A percentile compares a stretch with the other conserved stretches of the same genome.
phyloP scores from a whole-genome alignment of 2,113 vertebrate species.

The Rhegmatorhina hoffmannsi region DNA sequence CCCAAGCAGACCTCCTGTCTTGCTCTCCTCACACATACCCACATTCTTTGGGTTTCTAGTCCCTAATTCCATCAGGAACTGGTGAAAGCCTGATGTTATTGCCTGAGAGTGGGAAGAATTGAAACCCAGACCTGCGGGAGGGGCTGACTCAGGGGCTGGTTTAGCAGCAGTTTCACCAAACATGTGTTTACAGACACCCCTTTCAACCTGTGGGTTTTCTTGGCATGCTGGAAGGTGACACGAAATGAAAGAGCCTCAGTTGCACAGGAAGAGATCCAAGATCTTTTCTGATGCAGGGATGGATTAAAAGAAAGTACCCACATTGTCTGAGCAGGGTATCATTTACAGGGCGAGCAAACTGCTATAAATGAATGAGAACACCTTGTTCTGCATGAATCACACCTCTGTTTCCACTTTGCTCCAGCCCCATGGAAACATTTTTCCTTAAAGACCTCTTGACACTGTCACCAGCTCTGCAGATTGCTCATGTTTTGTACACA shows the following conservation, averaged over 20 bases:
- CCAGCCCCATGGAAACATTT: background rate
- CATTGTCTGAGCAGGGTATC: background rate
- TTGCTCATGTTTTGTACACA: background rate
- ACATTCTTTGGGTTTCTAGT: background rate
- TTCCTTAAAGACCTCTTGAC: conserved; percentile 30
- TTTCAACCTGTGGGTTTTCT: conserved; percentile 24
- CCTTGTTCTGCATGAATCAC: background rate
- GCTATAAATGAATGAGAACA: conserved; percentile 8
- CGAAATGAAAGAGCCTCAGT: conserved; percentile 18
- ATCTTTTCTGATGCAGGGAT: background rate
- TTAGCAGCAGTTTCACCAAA: conserved; percentile 10
- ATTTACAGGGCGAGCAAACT: background rate
- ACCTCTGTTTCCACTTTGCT: conserved; percentile 9
- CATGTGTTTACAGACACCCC: conserved; percentile 6
- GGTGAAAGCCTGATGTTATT: background rate
- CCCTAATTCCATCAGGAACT: background rate
- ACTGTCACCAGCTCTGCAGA: conserved; percentile 21
- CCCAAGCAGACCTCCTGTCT: background rate
- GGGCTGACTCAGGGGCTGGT: background rate
- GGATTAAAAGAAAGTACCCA: background rate
- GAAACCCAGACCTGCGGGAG: background rate
- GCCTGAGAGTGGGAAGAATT: background rate
- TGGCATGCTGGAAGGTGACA: background rate
- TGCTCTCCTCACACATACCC: background rate
- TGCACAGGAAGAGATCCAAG: background rate